Conservation (phyloP, 2,113 vertebrate species). For the Lophochroa leadbeateri region DNA sequence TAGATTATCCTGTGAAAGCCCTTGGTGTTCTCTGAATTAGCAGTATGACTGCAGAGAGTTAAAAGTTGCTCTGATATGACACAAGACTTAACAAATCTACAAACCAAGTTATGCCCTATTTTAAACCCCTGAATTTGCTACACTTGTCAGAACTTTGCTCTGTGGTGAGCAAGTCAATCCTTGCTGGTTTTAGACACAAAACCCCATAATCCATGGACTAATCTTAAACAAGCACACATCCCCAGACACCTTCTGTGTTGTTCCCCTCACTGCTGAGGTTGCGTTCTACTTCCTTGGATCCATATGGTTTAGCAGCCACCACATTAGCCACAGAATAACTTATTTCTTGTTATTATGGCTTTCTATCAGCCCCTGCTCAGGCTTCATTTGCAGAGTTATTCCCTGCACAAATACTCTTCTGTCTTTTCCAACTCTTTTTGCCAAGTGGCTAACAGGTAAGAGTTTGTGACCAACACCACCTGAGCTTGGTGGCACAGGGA, state of each 20-base stretch:
- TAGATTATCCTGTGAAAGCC: neutral
- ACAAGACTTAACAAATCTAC: neutral
- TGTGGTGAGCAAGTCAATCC: neutral
- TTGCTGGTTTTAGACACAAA: neutral
- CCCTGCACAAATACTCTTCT: neutral
- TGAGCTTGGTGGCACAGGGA: rapidly evolving
- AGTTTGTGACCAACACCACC: neutral
- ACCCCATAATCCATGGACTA: neutral
- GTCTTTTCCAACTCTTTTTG: neutral
- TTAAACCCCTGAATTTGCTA: neutral
- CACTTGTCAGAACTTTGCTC: neutral
- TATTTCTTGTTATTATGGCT: neutral
- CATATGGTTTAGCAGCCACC: neutral
- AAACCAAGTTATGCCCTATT: neutral
- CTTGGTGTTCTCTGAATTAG: neutral
- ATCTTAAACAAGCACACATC: neutral
- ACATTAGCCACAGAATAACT: neutral
- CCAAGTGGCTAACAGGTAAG: neutral
- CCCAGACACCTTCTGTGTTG: neutral
- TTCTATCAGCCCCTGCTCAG: neutral
- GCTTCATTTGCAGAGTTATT: neutral
- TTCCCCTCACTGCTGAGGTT: neutral
- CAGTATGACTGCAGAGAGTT: neutral
- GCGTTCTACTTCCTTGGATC: neutral
- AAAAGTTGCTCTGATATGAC: neutral